Conservation (phyloP, 2,797 vertebrate species). For the Hippopotamyrus pictus region DNA sequence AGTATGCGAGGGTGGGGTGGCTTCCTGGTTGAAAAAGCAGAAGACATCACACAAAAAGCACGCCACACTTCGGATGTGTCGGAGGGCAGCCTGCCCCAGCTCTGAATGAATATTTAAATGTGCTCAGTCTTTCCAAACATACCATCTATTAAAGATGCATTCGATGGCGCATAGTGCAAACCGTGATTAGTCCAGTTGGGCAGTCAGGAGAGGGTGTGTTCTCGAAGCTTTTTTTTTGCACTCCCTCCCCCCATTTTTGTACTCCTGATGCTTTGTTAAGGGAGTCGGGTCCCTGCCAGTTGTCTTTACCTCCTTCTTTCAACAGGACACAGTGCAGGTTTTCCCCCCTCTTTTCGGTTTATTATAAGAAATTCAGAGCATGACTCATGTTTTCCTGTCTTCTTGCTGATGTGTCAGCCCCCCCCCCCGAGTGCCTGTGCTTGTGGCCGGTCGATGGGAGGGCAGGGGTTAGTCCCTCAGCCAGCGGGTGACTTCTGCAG, state of each 20-base stretch:
- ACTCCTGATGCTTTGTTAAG: background rate
- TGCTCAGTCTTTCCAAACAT: background rate
- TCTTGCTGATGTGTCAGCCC: background rate
- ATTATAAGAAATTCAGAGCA: background rate
- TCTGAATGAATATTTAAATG: conserved; percentile 24
- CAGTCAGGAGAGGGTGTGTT: conserved; percentile 1
- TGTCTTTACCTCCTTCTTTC: background rate
- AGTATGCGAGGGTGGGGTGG: background rate
- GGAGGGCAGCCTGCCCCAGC: background rate
- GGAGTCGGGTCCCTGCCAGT: background rate
- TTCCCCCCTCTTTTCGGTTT: background rate
- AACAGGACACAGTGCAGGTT: background rate
- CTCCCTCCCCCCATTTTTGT: background rate
- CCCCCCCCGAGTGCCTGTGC: background rate
- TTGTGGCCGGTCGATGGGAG: background rate
- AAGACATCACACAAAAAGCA: background rate
- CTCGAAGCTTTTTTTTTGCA: background rate
- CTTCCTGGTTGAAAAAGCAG: background rate
- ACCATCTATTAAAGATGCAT: conserved; percentile 20
- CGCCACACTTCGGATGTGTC: background rate
- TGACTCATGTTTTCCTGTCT: background rate
- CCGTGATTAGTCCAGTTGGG: background rate
- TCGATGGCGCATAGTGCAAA: background rate
- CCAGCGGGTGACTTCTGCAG: background rate
- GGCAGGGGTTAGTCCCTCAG: background rate